Base-by-base conservation (phyloP, 2,888 invertebrate genomes). In the Agriopis marginaria region DNA sequence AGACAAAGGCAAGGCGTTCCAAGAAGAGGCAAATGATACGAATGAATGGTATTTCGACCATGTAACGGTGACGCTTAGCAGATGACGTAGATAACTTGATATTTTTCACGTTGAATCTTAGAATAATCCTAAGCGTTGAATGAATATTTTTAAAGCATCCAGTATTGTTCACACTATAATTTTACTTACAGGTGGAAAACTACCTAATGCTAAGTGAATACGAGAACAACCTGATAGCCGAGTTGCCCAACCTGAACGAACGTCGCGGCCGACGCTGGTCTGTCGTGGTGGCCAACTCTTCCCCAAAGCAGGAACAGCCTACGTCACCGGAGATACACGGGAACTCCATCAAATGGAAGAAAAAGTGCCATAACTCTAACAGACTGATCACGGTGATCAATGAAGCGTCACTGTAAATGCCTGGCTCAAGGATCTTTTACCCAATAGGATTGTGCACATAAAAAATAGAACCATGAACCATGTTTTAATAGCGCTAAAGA, bases 121-220 rank as follows among this genome's bases (percentile, higher is more conserved):
- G n/a, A n/a, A n/a, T n/a, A n/a, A n/a, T n/a, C n/a, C n/a, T n/a
- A n/a, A n/a, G n/a, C 17, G 17, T 23, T 23, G 17, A 23, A 23
- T 23, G 17, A 23, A 23, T 23, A 23, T 23, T 23, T 23, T 23
- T 23, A 23, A 23, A 23, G 17, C 17, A 23, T 23, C 17, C 17
- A 23, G 17, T 23, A 23, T 23, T 23, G 4, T 32, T 54, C 11
- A 39, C 14, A 12, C 12, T 14, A 8, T 42, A 14, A 14, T 17
- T 49, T 61, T 65, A 7, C 73, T 79, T 77, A 72, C 90, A 95
- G 95, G 96, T 97, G 75, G 97, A 97, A 88, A 97, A 97, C 91
- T 97, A 97, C 87, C 92, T 97, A 80, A 97, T 97, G 97, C 95
- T 97, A 75, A 97, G 97, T 81, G 97, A 97, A 88, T 97, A 97